Evolutionary conservation across 2,797 vertebrate species (phyloP), one percentile per base, ranked within the genome.

Genomic region (Rhodeus uyekii): DNA sequence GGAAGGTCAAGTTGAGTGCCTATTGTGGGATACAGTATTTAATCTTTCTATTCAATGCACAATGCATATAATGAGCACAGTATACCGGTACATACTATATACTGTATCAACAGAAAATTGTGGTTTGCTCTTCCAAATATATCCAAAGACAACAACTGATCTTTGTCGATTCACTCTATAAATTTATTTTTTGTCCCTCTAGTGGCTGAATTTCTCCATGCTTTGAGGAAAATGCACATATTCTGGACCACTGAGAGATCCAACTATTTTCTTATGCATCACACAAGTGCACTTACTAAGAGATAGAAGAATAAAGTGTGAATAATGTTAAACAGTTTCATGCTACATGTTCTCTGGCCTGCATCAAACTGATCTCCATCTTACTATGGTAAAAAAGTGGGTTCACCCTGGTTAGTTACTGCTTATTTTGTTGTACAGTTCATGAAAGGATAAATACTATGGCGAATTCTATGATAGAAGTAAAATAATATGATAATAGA

Each of bases 141-240:
- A 27, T 2, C n/a, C n/a, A n/a, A n/a, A n/a, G n/a, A n/a, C n/a
- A n/a, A n/a, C n/a, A n/a, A n/a, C n/a, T n/a, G 2, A 27, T 29
- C 39, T 2, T 58, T 38, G 64, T 9, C 3, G 3, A 13, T 32
- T 82, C 22, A 14, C 22, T 34, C n/a, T n/a, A 48, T 22, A 71
- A 63, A 42, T 82, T 22, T 78, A 3, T 60, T 75, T 46, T 63
- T 50, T 71, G 55, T 53, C 69, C 34, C 58, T 87, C 53, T 85
- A 92, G 92, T 89, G 89, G 90, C 83, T 91, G 83, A 87, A 14
- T 0, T 4, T 86, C 67, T 36, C 80, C 1, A 6, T 91, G 82
- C 72, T 84, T 5, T 80, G 61, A 83, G 36, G 67, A 64, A 84
- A 38, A 32, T 19, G 8, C 0, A n/a, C 8, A 44, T 9, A n/a